phyloP scores from a whole-genome alignment of 92 coral and sea anemone species.

The Epizoanthus scotinus region DNA sequence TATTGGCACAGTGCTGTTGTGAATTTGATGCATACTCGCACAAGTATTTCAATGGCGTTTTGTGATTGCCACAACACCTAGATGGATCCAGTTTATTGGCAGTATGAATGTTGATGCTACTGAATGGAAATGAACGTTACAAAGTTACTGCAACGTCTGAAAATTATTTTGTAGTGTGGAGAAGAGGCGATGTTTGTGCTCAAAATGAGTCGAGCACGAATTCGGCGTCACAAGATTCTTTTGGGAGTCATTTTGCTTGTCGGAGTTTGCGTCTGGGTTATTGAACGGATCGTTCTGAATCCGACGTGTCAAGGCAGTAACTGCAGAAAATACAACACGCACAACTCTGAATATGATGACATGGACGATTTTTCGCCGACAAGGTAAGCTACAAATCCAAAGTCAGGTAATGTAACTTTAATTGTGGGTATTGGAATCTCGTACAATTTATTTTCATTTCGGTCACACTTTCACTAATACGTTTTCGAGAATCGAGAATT shows the following conservation, averaged over 20 bases:
- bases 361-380: background rate
- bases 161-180: slow-evolving; percentile 23
- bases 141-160: slow-evolving; percentile 4
- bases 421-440: background rate
- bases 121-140: slow-evolving; percentile 7
- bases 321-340: slow-evolving; percentile 17
- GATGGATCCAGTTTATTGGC: background rate
- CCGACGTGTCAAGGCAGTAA: slow-evolving; percentile 24
- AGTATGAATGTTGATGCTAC: background rate
- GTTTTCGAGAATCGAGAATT: background rate
- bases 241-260: slow-evolving; percentile 23
- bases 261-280: slow-evolving; percentile 28
- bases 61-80: background rate
- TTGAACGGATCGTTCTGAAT: background rate
- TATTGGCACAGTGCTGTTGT: background rate
- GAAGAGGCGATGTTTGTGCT: slow-evolving; percentile 24
- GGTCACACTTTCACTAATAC: background rate
- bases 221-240: slow-evolving; percentile 16
- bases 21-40: background rate
- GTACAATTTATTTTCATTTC: background rate
- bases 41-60: background rate
- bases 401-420: no score
- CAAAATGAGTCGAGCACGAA: slow-evolving; percentile 26
- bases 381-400: slow-evolving; percentile 13
- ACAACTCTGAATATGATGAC: slow-evolving; percentile 15